Evolutionary conservation across 2,888 invertebrate species (phyloP).

Genomic region (Lasiommata megera): DNA sequence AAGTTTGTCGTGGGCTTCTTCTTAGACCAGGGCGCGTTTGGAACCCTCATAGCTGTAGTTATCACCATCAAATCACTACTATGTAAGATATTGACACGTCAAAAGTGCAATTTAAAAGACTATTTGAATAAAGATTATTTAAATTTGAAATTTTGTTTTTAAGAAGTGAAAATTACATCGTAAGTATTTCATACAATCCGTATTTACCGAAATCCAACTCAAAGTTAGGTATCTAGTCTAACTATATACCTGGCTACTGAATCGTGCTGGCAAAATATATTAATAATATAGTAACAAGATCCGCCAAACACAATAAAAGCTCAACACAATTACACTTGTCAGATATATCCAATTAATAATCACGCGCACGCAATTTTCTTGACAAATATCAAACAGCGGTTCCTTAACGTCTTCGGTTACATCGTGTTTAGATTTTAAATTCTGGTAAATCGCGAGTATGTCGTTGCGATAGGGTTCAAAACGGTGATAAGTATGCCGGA

Average conservation of each 20-base stretch:
- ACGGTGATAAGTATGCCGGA: constrained; percentile 16
- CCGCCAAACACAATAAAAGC: neutral
- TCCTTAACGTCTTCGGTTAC: constrained; percentile 42
- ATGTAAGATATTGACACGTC: too few species aligned
- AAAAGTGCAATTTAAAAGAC: too few species aligned
- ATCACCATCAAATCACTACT: too few species aligned
- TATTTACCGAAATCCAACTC: too few species aligned
- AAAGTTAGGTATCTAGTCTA: neutral
- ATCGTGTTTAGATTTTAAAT: constrained; percentile 37
- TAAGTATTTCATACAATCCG: neutral
- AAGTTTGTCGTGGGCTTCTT: too few species aligned
- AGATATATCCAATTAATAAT: constrained; percentile 22
- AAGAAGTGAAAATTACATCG: too few species aligned
- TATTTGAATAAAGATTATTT: too few species aligned
- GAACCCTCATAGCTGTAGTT: too few species aligned
- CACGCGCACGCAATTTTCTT: constrained; percentile 47
- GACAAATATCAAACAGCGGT: constrained; percentile 65
- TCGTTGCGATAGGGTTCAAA: constrained; percentile 31
- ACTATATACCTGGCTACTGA: too few species aligned
- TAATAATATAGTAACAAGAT: neutral
- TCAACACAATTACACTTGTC: constrained; percentile 22
- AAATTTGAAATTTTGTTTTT: too few species aligned
- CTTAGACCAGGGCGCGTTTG: too few species aligned
- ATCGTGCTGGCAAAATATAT: neutral
- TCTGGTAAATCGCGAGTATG: constrained; percentile 20